These are phyloP conservation scores for Astreopora myriophthalma DNA, from an alignment of 64 coral and sea anemone genomes.

Conservation along the genomic window DNA sequence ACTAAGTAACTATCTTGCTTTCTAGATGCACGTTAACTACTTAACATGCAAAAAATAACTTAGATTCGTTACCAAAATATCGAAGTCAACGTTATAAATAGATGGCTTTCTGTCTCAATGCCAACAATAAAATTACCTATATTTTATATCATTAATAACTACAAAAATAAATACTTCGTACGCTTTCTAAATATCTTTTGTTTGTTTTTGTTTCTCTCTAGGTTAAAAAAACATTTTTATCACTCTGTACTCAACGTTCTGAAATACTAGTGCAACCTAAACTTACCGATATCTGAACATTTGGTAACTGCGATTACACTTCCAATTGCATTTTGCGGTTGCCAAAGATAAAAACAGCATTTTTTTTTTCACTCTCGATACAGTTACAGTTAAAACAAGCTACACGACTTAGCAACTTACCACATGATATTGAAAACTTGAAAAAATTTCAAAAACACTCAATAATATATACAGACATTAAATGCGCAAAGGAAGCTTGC, in stretches of 20 bases:
- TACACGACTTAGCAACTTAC: background rate
- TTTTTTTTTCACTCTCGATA: slow-evolving; percentile 12
- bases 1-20: too few relatives aligned
- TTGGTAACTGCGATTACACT: background rate
- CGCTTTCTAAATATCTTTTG: background rate
- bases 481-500: background rate
- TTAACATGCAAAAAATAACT: slow-evolving; percentile 29
- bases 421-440: background rate
- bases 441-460: slow-evolving; percentile 28
- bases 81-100: slow-evolving; percentile 30
- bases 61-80: slow-evolving; percentile 11
- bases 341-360: background rate
- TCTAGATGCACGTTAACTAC: background rate
- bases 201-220: background rate
- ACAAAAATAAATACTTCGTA: slow-evolving; percentile 20
- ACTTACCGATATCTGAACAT: background rate
- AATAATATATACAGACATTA: background rate
- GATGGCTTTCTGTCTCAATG: background rate
- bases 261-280: background rate
- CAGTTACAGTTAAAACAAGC: slow-evolving; percentile 25
- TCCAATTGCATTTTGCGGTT: background rate
- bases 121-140: slow-evolving; percentile 1
- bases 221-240: slow-evolving; percentile 9
- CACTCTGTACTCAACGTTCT: background rate
- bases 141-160: background rate